A percentile compares a stretch with the other conserved stretches of the same genome.
These are phyloP conservation scores for Manis pentadactyla DNA, from an alignment of 2,797 vertebrate genomes.

Conservation along the genomic window DNA sequence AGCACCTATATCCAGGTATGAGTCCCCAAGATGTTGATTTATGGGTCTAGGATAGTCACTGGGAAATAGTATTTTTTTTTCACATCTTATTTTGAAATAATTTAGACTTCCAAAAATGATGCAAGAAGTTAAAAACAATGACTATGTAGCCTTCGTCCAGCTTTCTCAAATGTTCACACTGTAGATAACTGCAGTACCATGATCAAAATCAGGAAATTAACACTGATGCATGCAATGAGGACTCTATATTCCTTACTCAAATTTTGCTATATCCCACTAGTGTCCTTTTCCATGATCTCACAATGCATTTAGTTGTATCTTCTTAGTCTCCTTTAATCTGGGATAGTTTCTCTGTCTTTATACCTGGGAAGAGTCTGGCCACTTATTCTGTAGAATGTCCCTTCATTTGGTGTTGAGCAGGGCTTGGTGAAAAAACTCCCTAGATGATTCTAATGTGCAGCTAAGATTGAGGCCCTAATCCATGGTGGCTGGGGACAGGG, in stretches of 20 bases:
- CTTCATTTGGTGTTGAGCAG: not conserved
- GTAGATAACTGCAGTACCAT: not conserved
- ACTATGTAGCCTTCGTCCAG: not conserved
- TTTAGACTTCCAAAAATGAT: not conserved
- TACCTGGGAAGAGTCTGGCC: not conserved
- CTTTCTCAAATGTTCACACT: not conserved
- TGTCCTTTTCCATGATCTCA: not conserved
- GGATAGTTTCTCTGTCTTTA: not conserved
- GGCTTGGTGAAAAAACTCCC: not conserved
- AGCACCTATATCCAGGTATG: not conserved
- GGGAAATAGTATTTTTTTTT: not conserved
- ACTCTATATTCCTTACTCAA: not conserved
- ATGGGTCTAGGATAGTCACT: not conserved
- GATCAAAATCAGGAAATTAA: not conserved
- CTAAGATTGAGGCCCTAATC: not conserved
- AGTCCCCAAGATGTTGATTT: not conserved
- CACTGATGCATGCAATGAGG: not conserved
- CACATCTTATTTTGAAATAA: constrained; percentile 53
- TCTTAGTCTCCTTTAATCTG: not conserved
- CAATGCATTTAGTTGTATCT: not conserved
- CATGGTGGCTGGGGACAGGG: not conserved
- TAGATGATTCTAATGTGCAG: not conserved
- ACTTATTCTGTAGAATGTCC: not conserved
- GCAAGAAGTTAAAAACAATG: not conserved
- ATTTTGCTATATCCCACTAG: not conserved